phyloP scores from a whole-genome alignment of 2,797 vertebrate genomes.

The Erethizon dorsatum region DNA sequence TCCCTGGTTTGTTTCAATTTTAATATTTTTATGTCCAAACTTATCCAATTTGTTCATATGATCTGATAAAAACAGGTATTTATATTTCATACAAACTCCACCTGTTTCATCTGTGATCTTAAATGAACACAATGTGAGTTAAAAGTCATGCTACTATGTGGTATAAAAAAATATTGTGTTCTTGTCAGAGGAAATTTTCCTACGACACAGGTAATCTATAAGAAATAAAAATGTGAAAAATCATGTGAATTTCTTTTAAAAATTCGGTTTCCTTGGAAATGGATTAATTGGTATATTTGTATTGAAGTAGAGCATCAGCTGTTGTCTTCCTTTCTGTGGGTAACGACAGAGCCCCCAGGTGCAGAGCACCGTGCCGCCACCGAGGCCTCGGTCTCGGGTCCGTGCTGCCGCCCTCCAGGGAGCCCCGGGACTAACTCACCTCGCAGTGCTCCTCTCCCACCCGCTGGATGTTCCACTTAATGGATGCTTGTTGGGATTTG shows the following conservation, averaged over 20 bases:
- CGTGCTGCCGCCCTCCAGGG: conserved; percentile 53
- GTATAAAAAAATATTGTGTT: not conserved
- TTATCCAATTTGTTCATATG: not conserved
- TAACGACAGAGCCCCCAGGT: not conserved
- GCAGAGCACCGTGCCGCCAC: not conserved
- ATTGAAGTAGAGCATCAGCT: not conserved
- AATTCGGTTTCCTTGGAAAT: conserved; percentile 15
- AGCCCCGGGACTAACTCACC: conserved; percentile 90
- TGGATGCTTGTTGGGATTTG: conserved; percentile 97
- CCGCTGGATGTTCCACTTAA: conserved; percentile 91
- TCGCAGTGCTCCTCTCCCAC: conserved; percentile 92
- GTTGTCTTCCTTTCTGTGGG: not conserved
- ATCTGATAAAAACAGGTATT: not conserved
- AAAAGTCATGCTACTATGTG: not conserved
- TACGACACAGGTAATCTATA: not conserved
- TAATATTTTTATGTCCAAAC: not conserved
- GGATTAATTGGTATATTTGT: not conserved
- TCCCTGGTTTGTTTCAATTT: conserved; percentile 14
- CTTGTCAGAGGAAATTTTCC: not conserved
- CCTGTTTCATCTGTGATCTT: not conserved
- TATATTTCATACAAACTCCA: not conserved
- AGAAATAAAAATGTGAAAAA: conserved; percentile 30
- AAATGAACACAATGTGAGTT: not conserved
- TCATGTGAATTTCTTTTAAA: not conserved
- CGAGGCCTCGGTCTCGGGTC: not conserved